phyloP scores from a whole-genome alignment of 2,888 invertebrate species.

The Leptopilina myrica region DNA sequence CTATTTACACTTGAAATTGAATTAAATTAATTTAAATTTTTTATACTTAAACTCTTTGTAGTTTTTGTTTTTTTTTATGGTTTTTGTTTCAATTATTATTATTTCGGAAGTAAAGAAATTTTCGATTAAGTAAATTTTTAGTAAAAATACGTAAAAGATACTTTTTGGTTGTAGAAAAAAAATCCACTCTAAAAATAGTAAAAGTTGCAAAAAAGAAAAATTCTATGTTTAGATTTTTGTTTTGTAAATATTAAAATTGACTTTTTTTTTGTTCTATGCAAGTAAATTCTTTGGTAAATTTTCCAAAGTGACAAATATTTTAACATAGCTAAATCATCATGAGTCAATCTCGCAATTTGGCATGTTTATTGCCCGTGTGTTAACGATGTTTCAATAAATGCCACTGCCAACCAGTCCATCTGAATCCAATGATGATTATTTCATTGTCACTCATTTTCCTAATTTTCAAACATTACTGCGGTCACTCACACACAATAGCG shows the following conservation, averaged over 20 bases:
- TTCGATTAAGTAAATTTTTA: too few relatives aligned
- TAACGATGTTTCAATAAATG: slow-evolving; percentile 29
- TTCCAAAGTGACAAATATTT: neutral
- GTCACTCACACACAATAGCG: neutral
- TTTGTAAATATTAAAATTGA: neutral
- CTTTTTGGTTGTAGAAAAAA: too few relatives aligned
- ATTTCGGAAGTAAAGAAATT: too few relatives aligned
- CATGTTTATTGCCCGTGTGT: slow-evolving; percentile 33
- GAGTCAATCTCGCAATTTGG: slow-evolving; percentile 21
- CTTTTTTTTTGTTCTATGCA: neutral
- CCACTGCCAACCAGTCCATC: neutral
- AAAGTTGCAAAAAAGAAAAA: too few relatives aligned
- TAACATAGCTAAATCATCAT: neutral
- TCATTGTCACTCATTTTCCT: slow-evolving; percentile 4
- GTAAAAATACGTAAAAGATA: too few relatives aligned
- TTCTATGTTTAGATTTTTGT: too few relatives aligned
- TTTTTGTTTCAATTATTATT: too few relatives aligned
- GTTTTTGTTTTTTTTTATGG: too few relatives aligned
- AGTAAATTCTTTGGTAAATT: slow-evolving; percentile 1
- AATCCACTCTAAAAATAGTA: too few relatives aligned
- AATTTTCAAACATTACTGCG: neutral
- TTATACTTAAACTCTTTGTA: too few relatives aligned
- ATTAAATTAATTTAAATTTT: too few relatives aligned
- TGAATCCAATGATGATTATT: slow-evolving; percentile 25
- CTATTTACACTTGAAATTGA: too few relatives aligned